Evolutionary conservation across 30 jellyfish, hydroid and myxozoan genomes (phyloP), one percentile per base, ranked within the genome.

Genomic region (Aurelia coerulea): DNA sequence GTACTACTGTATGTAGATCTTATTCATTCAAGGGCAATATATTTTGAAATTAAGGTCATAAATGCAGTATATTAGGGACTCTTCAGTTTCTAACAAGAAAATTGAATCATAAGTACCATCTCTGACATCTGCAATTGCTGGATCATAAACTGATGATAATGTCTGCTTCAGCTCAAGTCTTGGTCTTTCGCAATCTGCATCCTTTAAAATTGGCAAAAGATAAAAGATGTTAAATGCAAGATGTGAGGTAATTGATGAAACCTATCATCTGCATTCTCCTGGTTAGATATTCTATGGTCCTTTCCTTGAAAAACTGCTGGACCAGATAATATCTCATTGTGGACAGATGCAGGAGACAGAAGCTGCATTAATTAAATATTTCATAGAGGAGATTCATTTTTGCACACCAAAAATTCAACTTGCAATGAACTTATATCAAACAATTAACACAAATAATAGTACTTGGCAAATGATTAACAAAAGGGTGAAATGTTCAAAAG

Each of bases 101-200:
- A 17, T 5, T 17, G 9, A 74, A 53, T 59, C 34, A 41, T 31
- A 18, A 56, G 1, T 0, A 94, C 99, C 97, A 39, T 85, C 78
- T 49, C 51, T 29, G 29, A 94, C 50, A 74, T 76, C 83, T 12
- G 94, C 84, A 62, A 84, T 75, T 14, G 52, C 74, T 3, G 97
- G 97, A 75, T 94, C 99, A 94, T 88, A 89, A 14, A 94, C 99
- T 10, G 92, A 65, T 1, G 97, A 78, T 51, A 94, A 67, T 1
- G 97, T 94, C 62, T 94, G 99, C 84, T 94, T 94, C 58, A 88
- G 79, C 65, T 94, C 97, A 6, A 85, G 53, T 23, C 54, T 18
- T 23, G 90, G 58, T 19, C 68, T 29, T 5, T 54, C 65, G 88
- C 98, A 92, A 31, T 68, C 68, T 16, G 58, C 88, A 39, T 65